A percentile compares a stretch with the other conserved stretches of the same genome.
Evolutionary conservation across 1,140 invertebrate genomes (phyloP).

Genomic region (Meloidogyne floridensis): DNA sequence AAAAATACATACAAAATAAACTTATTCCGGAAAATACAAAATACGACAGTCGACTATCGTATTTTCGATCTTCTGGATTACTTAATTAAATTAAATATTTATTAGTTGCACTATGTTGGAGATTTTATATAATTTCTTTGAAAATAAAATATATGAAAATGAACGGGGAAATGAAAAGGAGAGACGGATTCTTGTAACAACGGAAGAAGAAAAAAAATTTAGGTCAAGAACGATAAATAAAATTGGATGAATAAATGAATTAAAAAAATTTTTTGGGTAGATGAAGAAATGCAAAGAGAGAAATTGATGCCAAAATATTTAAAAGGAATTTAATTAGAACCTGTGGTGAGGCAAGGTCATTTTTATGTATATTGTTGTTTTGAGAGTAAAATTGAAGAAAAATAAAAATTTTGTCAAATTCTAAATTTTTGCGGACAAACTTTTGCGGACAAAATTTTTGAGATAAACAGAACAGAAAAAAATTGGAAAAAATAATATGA

Average conservation of each 20-base stretch:
- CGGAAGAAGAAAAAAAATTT: neutral
- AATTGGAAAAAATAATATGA: too few species aligned
- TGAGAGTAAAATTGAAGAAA: too few species aligned
- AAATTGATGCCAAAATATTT: constrained; percentile 4
- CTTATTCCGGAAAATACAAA: too few species aligned
- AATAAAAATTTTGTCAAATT: too few species aligned
- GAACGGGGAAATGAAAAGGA: neutral
- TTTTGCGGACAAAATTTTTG: too few species aligned
- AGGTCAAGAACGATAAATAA: neutral
- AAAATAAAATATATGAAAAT: neutral
- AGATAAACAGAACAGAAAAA: too few species aligned
- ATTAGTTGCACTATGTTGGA: neutral
- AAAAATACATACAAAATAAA: too few species aligned
- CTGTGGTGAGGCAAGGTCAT: neutral
- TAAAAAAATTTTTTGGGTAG: neutral
- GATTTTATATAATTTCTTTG: neutral
- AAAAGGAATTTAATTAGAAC: neutral
- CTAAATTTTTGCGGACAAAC: too few species aligned
- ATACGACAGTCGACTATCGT: neutral
- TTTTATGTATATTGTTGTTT: too few species aligned
- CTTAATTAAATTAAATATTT: neutral
- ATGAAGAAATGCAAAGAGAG: neutral
- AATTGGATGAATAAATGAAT: neutral
- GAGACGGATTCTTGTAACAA: neutral
- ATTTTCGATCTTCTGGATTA: neutral